Evolutionary conservation across 2,797 vertebrate species (phyloP).

Genomic region (Cossypha polioptera): DNA sequence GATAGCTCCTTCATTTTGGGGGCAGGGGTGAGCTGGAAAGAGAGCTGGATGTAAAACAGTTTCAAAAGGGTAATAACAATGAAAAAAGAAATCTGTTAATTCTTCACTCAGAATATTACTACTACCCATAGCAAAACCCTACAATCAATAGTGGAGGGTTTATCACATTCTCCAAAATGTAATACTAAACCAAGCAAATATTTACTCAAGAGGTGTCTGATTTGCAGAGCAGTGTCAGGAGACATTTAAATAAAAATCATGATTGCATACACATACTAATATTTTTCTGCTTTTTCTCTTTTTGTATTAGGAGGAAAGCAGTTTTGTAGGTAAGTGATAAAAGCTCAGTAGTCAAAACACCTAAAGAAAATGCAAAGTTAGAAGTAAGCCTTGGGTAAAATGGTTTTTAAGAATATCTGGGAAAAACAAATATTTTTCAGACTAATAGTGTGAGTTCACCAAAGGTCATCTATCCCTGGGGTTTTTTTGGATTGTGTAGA

Average conservation of each 20-base stretch:
- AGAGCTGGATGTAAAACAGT: not conserved
- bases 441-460: not conserved
- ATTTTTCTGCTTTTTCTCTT: not conserved
- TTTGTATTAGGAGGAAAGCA: not conserved
- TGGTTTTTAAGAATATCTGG: not conserved
- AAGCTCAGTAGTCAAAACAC: not conserved
- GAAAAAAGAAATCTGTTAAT: not conserved
- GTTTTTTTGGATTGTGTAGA: accelerated
- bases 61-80: not conserved
- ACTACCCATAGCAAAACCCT: not conserved
- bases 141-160: accelerated
- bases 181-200: not conserved
- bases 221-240: not conserved
- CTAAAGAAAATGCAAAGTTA: not conserved
- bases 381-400: not conserved
- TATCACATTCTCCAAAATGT: not conserved
- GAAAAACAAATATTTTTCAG: not conserved
- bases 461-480: not conserved
- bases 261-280: not conserved
- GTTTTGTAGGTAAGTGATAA: not conserved
- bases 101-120: not conserved
- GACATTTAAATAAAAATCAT: not conserved
- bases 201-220: not conserved
- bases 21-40: not conserved
- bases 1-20: not conserved